Base-by-base conservation (phyloP, 1,140 invertebrate species). In the Pseudomyrmex concolor region DNA sequence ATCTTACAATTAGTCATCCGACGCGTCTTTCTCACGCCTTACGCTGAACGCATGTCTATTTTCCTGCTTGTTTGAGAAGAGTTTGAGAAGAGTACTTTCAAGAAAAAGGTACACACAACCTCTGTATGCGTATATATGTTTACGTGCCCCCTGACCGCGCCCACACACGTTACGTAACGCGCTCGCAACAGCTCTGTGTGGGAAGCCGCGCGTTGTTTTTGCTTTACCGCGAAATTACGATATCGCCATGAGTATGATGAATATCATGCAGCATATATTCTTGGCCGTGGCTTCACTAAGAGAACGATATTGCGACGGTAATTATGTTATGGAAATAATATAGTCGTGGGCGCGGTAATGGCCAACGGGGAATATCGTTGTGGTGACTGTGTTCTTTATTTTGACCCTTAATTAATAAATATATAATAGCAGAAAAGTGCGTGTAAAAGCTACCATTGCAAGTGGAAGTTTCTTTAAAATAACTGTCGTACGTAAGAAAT, bases 21-120 rank as follows among this genome's bases (percentile, higher is more conserved):
- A 54, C 45, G 72, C 78, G 70, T 19, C 82, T 89, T 89, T 88
- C 87, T 89, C 86, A 88, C 84, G 84, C 50, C 54, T 48, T 17
- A 34, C 19, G 48, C 17, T 22, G 60, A 43, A 43, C 74, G 22
- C 54, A 43, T 13, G 12, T 45, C n/a, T 34, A 15, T 13, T 19
- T 19, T 7, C 17, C 59, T 15, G 19, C 2, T 45, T 19, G 2
- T 10, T 57, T 15, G 45, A 12, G 15, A 50, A n/a, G n/a, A 76
- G 45, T 66, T 59, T 17, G n/a, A n/a, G n/a, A n/a, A n/a, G n/a
- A n/a, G 64, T 78, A 51, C 63, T 51, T 34, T 78, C 64, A 66
- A 78, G 64, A 59, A 54, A 63, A 60, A 60, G 19, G 13, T 19
- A 60, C 63, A 19, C 19, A 7, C 48, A 50, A 25, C 63, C 67